phyloP scores from a whole-genome alignment of 2,797 vertebrate genomes.

The Rhabdophis nuchalis region DNA sequence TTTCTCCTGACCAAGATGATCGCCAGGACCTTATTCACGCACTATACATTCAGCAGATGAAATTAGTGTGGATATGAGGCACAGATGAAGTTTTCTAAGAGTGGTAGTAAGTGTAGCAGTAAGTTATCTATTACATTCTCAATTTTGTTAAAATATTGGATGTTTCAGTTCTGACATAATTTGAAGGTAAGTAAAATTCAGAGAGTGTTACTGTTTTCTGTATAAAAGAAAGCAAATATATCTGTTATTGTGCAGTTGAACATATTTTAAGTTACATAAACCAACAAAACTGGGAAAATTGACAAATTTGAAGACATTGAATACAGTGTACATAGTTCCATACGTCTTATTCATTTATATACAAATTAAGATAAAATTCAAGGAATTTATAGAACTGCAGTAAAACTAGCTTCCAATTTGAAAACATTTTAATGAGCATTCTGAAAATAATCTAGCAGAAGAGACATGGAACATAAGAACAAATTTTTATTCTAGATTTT shows the following conservation, averaged over 20 bases:
- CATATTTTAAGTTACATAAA: not conserved
- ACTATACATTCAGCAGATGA: not conserved
- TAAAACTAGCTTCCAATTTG: not conserved
- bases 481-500: constrained; percentile 24
- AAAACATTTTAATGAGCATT: not conserved
- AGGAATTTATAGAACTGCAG: not conserved
- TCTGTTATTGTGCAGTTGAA: not conserved
- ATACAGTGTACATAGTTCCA: not conserved
- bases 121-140: not conserved
- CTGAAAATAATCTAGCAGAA: constrained; percentile 13
- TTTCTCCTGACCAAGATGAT: not conserved
- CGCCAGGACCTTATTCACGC: not conserved
- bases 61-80: not conserved
- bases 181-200: not conserved
- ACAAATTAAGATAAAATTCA: not conserved
- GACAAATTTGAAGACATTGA: not conserved
- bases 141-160: not conserved
- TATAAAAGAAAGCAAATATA: not conserved
- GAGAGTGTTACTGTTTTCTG: not conserved
- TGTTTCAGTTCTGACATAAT: not conserved
- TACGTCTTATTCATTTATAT: not conserved
- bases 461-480: not conserved
- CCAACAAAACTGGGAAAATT: not conserved
- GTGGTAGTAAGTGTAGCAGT: not conserved
- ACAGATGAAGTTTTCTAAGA: not conserved